Conservation (phyloP, 2,113 vertebrate genomes). For the Dipodomys ordii region DNA sequence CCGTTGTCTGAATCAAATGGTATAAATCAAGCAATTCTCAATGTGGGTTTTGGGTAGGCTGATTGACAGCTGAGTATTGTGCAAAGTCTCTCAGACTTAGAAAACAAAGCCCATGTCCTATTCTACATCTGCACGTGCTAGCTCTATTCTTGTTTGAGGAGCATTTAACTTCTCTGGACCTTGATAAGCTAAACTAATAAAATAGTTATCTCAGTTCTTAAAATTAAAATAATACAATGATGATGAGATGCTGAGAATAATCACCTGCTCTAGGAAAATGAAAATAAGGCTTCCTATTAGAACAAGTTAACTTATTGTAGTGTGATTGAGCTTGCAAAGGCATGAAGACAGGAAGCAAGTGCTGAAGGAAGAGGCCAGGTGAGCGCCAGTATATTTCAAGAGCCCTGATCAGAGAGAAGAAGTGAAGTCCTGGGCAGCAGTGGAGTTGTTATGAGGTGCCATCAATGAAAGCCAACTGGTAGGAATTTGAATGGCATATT, state of each 20-base stretch:
- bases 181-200: constrained; percentile 19
- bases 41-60: background rate
- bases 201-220: background rate
- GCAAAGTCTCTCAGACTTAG: background rate
- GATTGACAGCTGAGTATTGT: background rate
- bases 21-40: constrained; percentile 28
- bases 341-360: background rate
- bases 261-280: background rate
- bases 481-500: constrained; percentile 37
- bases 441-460: background rate
- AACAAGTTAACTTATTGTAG: background rate
- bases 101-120: background rate
- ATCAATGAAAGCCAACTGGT: background rate
- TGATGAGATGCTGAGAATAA: background rate
- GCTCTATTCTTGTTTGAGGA: background rate
- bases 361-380: background rate
- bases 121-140: background rate
- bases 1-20: background rate
- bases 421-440: background rate
- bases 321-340: background rate
- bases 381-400: background rate
- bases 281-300: background rate
- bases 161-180: background rate
- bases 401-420: background rate
- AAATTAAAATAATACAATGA: constrained; percentile 13